phyloP scores from a whole-genome alignment of 2,797 vertebrate species.

The Echeneis naucrates region DNA sequence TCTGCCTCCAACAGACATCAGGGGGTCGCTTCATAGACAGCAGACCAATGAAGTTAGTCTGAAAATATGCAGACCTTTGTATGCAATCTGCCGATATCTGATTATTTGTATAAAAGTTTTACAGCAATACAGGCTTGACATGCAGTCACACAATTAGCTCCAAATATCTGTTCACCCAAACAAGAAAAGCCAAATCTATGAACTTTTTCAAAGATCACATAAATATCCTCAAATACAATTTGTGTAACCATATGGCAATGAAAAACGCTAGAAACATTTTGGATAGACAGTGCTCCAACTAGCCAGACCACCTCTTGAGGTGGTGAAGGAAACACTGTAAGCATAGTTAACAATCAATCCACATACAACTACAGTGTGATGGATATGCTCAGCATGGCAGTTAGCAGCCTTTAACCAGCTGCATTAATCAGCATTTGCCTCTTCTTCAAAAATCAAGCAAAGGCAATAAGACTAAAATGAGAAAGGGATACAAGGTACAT shows the following conservation, averaged over 20 bases:
- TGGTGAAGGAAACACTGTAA: too few relatives aligned
- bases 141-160: background rate
- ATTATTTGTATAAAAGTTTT: background rate
- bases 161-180: background rate
- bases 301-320: too few relatives aligned
- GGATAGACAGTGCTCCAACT: too few relatives aligned
- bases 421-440: too few relatives aligned
- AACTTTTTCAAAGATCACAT: background rate
- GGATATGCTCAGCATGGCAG: too few relatives aligned
- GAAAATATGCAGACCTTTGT: slow-evolving; percentile 37
- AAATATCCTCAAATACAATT: background rate
- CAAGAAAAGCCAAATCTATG: background rate
- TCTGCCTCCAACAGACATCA: slow-evolving; percentile 22
- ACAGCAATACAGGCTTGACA: background rate
- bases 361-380: too few relatives aligned
- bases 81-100: slow-evolving; percentile 21
- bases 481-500: too few relatives aligned
- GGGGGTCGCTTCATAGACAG: slow-evolving; percentile 13
- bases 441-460: too few relatives aligned
- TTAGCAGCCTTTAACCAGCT: too few relatives aligned
- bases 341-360: too few relatives aligned
- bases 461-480: too few relatives aligned
- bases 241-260: background rate
- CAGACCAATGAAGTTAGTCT: slow-evolving; percentile 32
- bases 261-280: background rate